phyloP scores from a whole-genome alignment of 35 echinoderm and acorn worm species.

The Holothuria glaberrima region DNA sequence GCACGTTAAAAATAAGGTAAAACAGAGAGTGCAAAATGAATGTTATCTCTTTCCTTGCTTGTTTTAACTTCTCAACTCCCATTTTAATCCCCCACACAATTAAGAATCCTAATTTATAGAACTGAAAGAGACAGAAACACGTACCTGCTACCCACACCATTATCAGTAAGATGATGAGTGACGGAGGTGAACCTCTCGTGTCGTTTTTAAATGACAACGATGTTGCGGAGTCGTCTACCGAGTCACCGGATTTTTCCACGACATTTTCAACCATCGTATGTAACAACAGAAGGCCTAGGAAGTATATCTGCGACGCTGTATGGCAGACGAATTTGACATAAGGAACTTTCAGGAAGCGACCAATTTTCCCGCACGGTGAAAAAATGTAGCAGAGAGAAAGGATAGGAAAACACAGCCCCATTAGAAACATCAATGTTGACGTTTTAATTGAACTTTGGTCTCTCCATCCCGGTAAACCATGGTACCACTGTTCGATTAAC shows the following conservation, averaged over 20 bases:
- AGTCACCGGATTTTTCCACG: background rate
- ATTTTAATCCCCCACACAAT: too few relatives aligned
- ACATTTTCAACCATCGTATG: conserved; percentile 79
- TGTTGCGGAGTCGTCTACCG: background rate
- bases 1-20: too few relatives aligned
- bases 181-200: conserved; percentile 49
- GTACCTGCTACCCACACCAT: conserved; percentile 89
- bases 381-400: conserved; percentile 89
- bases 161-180: conserved; percentile 70
- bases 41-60: too few relatives aligned
- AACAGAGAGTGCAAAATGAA: too few relatives aligned
- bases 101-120: too few relatives aligned
- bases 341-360: conserved; percentile 77
- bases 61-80: too few relatives aligned
- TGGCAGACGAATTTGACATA: conserved; percentile 99
- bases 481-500: conserved; percentile 95
- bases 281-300: conserved; percentile 82
- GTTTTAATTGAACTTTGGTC: conserved; percentile 73
- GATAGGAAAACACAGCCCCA: conserved; percentile 81
- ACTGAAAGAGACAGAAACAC: background rate
- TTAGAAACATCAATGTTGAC: conserved; percentile 70
- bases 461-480: conserved; percentile 92
- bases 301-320: conserved; percentile 87
- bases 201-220: conserved; percentile 4
- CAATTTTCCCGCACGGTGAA: conserved; percentile 75